Evolutionary conservation across 2,888 invertebrate genomes (phyloP).

Genomic region (Imbricaverruca yamaguchii): DNA sequence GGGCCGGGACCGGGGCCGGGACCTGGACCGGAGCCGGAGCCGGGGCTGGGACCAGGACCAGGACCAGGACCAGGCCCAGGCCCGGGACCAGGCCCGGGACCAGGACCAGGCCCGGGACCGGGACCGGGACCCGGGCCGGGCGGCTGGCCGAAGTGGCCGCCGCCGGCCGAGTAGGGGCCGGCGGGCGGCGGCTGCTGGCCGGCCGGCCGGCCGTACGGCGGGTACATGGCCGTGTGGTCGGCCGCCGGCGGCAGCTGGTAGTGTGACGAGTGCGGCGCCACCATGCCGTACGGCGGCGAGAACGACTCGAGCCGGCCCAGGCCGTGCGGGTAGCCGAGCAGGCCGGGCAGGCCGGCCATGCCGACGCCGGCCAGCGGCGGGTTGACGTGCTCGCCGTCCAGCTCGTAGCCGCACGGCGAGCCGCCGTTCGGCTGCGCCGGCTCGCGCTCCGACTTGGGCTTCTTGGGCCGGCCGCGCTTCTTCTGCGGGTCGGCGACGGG

Average conservation of each 20-base stretch:
- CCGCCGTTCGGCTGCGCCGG: neutral
- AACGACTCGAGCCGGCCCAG: neutral
- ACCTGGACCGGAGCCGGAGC: too few relatives aligned
- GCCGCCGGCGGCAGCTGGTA: neutral
- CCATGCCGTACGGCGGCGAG: neutral
- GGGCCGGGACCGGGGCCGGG: neutral
- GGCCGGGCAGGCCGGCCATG: neutral
- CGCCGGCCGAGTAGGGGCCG: neutral
- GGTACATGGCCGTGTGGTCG: neutral
- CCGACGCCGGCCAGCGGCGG: neutral
- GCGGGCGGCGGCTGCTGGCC: neutral
- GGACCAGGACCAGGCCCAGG: too few relatives aligned
- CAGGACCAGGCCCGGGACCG: neutral
- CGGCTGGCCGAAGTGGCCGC: neutral
- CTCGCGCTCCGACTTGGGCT: slow-evolving; percentile 33
- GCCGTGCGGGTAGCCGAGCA: neutral
- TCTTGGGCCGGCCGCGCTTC: slow-evolving; percentile 61
- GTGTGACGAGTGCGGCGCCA: neutral
- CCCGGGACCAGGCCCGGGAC: too few relatives aligned
- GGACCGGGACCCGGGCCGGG: neutral
- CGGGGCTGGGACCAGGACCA: neutral
- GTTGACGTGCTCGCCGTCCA: neutral
- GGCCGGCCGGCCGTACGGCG: neutral
- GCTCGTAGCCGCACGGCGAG: neutral
- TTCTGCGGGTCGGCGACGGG: slow-evolving; percentile 48